Percentiles rank a stretch among this genome's conserved stretches.
These are phyloP conservation scores for Zaprionus kolodkinae DNA, from an alignment of 1,140 invertebrate genomes.

Conservation along the genomic window DNA sequence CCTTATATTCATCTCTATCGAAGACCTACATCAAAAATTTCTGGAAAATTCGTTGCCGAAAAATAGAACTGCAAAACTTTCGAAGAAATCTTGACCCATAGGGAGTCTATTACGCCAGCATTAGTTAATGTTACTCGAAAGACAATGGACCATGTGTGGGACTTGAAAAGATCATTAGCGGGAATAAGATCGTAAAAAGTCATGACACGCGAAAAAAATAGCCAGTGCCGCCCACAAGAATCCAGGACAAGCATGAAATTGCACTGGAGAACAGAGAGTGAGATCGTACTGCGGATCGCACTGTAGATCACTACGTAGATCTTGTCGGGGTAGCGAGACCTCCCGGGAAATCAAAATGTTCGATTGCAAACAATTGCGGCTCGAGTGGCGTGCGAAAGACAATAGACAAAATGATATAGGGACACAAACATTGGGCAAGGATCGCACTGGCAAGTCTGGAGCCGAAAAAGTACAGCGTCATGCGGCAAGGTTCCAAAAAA, in stretches of 20 bases:
- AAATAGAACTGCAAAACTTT: constrained; percentile 42
- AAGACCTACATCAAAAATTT: constrained; percentile 4
- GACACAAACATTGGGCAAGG: constrained; percentile 67
- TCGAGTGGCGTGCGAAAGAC: constrained; percentile 56
- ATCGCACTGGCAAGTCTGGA: constrained; percentile 44
- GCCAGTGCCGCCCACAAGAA: constrained; percentile 57
- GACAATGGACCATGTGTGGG: constrained; percentile 14
- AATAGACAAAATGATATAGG: constrained; percentile 70
- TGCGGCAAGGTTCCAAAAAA: constrained; percentile 56
- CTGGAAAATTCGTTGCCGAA: background rate
- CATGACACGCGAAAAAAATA: constrained; percentile 73
- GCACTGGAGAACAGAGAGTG: constrained; percentile 25
- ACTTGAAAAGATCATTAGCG: constrained; percentile 75
- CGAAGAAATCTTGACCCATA: constrained; percentile 20
- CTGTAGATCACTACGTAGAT: background rate
- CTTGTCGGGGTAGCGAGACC: constrained; percentile 45
- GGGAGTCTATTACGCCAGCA: constrained; percentile 16
- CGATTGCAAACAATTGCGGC: constrained; percentile 76
- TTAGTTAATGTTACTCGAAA: constrained; percentile 33
- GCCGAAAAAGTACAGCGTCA: constrained; percentile 70
- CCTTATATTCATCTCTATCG: no score
- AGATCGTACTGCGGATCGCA: constrained; percentile 13
- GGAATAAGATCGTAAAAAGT: constrained; percentile 81
- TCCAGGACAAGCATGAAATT: constrained; percentile 74
- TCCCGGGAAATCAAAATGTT: constrained; percentile 78